These are phyloP conservation scores for Caenorhabditis sp. DNA, from an alignment of 2,888 invertebrate species.

Conservation along the genomic window DNA sequence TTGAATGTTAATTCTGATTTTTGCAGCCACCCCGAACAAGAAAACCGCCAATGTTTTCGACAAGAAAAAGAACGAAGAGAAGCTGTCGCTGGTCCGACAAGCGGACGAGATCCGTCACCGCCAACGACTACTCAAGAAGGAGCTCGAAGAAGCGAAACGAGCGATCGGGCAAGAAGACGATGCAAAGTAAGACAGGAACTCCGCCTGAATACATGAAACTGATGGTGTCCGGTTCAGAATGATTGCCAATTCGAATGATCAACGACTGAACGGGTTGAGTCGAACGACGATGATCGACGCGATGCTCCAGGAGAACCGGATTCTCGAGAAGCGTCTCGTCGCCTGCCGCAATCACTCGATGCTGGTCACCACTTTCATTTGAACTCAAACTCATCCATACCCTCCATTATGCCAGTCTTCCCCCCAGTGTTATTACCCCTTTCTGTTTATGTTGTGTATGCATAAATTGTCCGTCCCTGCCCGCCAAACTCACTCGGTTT, in stretches of 20 bases:
- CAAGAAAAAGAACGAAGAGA: constrained; percentile 51
- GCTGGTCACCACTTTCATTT: constrained; percentile 82
- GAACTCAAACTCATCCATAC: too few relatives aligned
- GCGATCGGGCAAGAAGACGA: constrained; percentile 79
- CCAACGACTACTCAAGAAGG: constrained; percentile 80
- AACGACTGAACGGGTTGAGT: constrained; percentile 54
- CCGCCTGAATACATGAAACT: background rate
- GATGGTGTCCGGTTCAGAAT: constrained; percentile 14
- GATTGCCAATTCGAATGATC: constrained; percentile 49
- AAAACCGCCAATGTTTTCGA: constrained; percentile 30
- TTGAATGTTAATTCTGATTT: too few relatives aligned
- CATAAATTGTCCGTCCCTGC: background rate
- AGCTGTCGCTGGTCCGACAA: constrained; percentile 52
- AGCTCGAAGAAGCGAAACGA: constrained; percentile 82
- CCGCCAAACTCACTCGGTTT: background rate
- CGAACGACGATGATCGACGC: constrained; percentile 63
- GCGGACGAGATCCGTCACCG: constrained; percentile 61
- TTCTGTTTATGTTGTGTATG: constrained; percentile 16
- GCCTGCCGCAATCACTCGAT: constrained; percentile 83
- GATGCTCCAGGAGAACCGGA: constrained; percentile 81
- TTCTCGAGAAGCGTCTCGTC: constrained; percentile 82
- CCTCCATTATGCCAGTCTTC: too few relatives aligned
- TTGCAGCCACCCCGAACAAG: constrained; percentile 24
- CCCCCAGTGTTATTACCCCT: background rate
- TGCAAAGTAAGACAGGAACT: constrained; percentile 58